Percentiles rank a stretch among this genome's conserved stretches.
phyloP scores from a whole-genome alignment of 2,888 invertebrate genomes.

The Lochmaea capreae region DNA sequence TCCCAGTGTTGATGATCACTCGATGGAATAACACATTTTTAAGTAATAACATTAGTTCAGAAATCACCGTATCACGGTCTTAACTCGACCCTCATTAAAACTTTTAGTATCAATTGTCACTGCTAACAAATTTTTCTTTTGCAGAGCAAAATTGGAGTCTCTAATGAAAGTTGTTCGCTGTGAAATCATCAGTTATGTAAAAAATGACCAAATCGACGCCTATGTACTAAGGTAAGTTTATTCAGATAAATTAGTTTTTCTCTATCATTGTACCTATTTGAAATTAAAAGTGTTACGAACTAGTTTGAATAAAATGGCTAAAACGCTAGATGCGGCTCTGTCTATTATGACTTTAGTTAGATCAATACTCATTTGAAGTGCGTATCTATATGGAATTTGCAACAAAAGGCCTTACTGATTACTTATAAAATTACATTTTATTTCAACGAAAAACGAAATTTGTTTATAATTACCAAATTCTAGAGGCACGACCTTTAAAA shows the following conservation, averaged over 20 bases:
- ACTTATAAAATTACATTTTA: not conserved
- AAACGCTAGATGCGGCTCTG: not conserved
- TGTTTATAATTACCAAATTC: too few species aligned
- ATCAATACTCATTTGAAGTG: constrained; percentile 10
- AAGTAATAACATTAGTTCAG: too few species aligned
- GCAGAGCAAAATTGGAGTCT: constrained; percentile 87
- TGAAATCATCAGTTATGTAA: constrained; percentile 93
- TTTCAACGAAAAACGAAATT: too few species aligned
- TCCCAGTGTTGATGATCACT: too few species aligned
- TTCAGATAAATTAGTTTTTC: not conserved
- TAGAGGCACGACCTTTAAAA: too few species aligned
- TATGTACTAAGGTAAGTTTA: constrained; percentile 90
- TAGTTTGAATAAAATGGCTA: constrained; percentile 11
- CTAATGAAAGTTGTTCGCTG: constrained; percentile 92
- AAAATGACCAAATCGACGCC: constrained; percentile 92
- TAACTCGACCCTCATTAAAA: not conserved
- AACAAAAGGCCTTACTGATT: not conserved
- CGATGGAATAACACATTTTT: too few species aligned
- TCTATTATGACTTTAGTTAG: not conserved
- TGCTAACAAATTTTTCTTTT: constrained; percentile 50
- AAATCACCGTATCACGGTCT: too few species aligned
- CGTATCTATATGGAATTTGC: not conserved
- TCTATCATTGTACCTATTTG: not conserved
- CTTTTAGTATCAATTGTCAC: not conserved
- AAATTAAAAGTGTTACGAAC: too few species aligned